These are phyloP conservation scores for Macrophya annulata DNA, from an alignment of 2,888 invertebrate genomes.

Conservation along the genomic window DNA sequence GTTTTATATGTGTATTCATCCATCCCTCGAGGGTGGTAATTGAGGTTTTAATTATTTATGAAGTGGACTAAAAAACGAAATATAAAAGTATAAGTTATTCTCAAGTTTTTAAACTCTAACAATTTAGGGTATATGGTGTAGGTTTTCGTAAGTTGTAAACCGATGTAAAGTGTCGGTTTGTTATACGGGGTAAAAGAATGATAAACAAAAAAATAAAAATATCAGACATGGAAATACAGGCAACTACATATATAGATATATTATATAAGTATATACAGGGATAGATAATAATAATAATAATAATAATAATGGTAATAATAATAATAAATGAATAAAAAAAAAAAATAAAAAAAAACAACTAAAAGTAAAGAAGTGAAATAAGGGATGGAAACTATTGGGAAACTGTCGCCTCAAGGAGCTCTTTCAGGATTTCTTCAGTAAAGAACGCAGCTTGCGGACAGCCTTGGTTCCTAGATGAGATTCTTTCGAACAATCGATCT, in stretches of 20 bases:
- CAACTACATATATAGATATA: background rate
- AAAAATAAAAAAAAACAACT: background rate
- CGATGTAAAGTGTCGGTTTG: background rate
- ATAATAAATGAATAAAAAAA: background rate
- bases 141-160: background rate
- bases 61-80: background rate
- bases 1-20: background rate
- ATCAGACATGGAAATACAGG: background rate
- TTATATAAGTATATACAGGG: background rate
- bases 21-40: background rate
- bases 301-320: too few relatives aligned
- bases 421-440: background rate
- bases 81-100: too few relatives aligned
- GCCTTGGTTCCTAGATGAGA: background rate
- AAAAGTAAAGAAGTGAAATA: background rate
- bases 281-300: background rate
- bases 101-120: background rate
- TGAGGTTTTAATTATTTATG: background rate
- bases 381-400: slow-evolving; percentile 48
- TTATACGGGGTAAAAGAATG: background rate
- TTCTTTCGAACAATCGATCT: slow-evolving; percentile 46
- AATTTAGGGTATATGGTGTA: background rate
- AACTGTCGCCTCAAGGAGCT: slow-evolving; percentile 33
- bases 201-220: slow-evolving; percentile 2
- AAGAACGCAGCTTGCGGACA: slow-evolving; percentile 17